phyloP scores from a whole-genome alignment of 2,888 invertebrate species.

The Orthosia gracilis region DNA sequence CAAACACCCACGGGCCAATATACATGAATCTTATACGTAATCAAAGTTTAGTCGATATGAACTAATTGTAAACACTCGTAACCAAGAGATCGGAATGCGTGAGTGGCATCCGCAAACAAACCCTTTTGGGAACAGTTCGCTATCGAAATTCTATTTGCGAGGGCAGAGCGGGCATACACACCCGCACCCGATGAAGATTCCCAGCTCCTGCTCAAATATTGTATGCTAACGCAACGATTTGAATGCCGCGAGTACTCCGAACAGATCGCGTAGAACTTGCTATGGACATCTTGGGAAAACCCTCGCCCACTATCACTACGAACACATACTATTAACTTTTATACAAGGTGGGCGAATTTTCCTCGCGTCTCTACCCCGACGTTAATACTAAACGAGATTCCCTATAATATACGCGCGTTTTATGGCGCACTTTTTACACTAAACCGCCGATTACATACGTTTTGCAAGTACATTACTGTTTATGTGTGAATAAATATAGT shows the following conservation, averaged over 20 bases:
- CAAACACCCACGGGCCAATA: constrained; percentile 20
- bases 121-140: constrained; percentile 75
- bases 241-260: constrained; percentile 74
- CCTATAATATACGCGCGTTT: constrained; percentile 39
- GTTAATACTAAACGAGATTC: constrained; percentile 71
- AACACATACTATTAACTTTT: constrained; percentile 70
- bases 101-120: constrained; percentile 75
- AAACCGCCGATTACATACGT: constrained; percentile 32
- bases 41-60: constrained; percentile 66
- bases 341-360: constrained; percentile 70
- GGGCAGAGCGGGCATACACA: constrained; percentile 68
- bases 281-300: constrained; percentile 76
- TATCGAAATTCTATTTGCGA: constrained; percentile 82
- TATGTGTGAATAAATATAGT: constrained; percentile 27
- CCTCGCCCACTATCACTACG: constrained; percentile 61
- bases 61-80: constrained; percentile 71
- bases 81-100: constrained; percentile 74
- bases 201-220: constrained; percentile 74
- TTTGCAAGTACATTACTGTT: constrained; percentile 38
- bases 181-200: constrained; percentile 72
- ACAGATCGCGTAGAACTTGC: constrained; percentile 68
- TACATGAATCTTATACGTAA: constrained; percentile 41
- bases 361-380: constrained; percentile 53
- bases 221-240: constrained; percentile 81
- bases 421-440: constrained; percentile 32